Percentiles rank a stretch among this genome's conserved stretches.
Conservation (phyloP, 2,797 vertebrate species). For the Podarcis siculus region DNA sequence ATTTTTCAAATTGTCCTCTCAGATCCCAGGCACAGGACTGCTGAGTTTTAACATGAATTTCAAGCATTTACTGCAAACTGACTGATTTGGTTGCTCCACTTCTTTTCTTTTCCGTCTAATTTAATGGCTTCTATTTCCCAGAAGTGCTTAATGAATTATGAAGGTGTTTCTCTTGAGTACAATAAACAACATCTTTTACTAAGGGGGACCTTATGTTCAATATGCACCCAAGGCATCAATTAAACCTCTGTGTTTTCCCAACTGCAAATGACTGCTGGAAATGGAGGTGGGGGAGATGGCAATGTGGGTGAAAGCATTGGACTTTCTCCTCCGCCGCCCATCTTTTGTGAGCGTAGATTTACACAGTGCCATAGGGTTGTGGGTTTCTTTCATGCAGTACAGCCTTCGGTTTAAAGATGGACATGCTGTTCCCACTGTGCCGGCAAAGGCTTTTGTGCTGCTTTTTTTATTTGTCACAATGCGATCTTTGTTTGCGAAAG, state of each 20-base stretch:
- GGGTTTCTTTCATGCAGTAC: not conserved
- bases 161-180: constrained; percentile 65
- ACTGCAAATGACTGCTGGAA: constrained; percentile 50
- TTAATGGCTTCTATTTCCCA: constrained; percentile 63
- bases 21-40: not conserved
- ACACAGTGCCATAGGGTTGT: not conserved
- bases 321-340: not conserved
- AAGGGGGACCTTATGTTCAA: constrained; percentile 58
- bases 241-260: constrained; percentile 56
- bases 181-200: constrained; percentile 72
- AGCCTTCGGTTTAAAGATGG: not conserved
- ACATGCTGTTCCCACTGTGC: too few species aligned
- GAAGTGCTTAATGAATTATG: constrained; percentile 69
- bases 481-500: constrained; percentile 49
- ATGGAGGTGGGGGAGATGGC: not conserved
- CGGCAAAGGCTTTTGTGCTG: not conserved
- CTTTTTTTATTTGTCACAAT: constrained; percentile 37
- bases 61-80: constrained; percentile 39
- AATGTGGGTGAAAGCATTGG: constrained; percentile 1
- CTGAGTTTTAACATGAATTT: not conserved
- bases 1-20: not conserved
- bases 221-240: constrained; percentile 51
- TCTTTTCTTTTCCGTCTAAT: constrained; percentile 57
- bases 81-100: constrained; percentile 46
- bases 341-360: constrained; percentile 23